Evolutionary conservation across 2,113 vertebrate species (phyloP).

Genomic region (Symphodus melops): DNA sequence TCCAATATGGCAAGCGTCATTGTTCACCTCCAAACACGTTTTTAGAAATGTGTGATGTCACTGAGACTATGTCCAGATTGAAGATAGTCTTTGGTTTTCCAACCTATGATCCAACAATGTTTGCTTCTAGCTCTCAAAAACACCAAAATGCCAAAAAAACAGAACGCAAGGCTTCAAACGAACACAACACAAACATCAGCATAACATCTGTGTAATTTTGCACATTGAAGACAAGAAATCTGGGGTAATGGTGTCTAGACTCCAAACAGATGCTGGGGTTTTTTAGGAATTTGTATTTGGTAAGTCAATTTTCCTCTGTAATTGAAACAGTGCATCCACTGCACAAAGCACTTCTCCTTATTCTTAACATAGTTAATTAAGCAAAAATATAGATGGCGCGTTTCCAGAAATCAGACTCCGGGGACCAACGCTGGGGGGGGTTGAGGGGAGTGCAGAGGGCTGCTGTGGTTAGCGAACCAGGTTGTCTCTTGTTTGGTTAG

Average conservation of each 20-base stretch:
- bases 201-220: neutral
- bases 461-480: constrained; percentile 72
- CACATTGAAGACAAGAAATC: neutral
- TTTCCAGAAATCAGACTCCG: constrained; percentile 75
- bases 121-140: neutral
- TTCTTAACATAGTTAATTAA: constrained; percentile 83
- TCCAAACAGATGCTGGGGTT: constrained; percentile 34
- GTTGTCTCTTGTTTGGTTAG: constrained; percentile 82
- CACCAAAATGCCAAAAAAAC: neutral
- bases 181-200: neutral
- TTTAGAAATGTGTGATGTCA: no score
- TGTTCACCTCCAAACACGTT: no score
- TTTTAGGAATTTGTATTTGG: constrained; percentile 60
- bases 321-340: constrained; percentile 77
- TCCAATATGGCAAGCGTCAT: no score
- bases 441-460: constrained; percentile 22
- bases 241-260: constrained; percentile 11
- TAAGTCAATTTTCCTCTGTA: constrained; percentile 76
- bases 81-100: no score
- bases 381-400: constrained; percentile 76
- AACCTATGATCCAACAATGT: neutral
- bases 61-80: no score
- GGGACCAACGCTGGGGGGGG: constrained; percentile 55
- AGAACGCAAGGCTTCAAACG: neutral
- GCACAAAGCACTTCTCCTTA: constrained; percentile 73